Conservation (phyloP, 1,140 invertebrate genomes). For the Caenorhabditis latens region DNA sequence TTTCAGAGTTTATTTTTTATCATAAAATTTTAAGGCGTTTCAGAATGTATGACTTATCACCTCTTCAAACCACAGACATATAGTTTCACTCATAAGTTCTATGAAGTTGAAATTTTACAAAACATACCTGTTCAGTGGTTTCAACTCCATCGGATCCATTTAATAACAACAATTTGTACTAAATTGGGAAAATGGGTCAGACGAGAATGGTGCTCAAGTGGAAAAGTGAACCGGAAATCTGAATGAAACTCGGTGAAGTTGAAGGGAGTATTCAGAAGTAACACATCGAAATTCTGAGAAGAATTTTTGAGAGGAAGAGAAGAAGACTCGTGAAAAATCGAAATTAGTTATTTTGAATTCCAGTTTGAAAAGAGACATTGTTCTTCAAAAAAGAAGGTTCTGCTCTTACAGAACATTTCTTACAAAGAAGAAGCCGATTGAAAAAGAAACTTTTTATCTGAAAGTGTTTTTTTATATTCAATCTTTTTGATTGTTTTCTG, state of each 20-base stretch:
- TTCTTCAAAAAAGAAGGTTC: too few species aligned
- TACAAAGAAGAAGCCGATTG: too few species aligned
- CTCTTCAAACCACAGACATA: neutral
- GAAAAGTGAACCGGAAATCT: constrained; percentile 8
- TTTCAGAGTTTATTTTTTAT: constrained; percentile 4
- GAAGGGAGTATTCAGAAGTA: neutral
- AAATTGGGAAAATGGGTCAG: neutral
- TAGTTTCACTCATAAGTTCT: neutral
- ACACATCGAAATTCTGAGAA: too few species aligned
- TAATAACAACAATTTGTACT: neutral
- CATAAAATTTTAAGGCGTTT: neutral
- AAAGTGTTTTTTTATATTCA: too few species aligned
- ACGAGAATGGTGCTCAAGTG: neutral
- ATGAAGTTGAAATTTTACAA: neutral
- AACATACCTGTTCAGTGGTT: constrained; percentile 16
- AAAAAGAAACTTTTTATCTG: too few species aligned
- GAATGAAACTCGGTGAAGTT: constrained; percentile 28
- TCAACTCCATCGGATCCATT: constrained; percentile 1
- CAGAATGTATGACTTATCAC: neutral
- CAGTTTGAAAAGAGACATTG: too few species aligned
- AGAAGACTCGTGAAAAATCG: too few species aligned
- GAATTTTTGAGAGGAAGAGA: too few species aligned
- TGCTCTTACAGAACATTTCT: too few species aligned
- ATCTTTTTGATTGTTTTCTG: too few species aligned
- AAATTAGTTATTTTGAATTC: too few species aligned